Conservation (phyloP, 2,113 vertebrate species). For the Ornithorhynchus anatinus region DNA sequence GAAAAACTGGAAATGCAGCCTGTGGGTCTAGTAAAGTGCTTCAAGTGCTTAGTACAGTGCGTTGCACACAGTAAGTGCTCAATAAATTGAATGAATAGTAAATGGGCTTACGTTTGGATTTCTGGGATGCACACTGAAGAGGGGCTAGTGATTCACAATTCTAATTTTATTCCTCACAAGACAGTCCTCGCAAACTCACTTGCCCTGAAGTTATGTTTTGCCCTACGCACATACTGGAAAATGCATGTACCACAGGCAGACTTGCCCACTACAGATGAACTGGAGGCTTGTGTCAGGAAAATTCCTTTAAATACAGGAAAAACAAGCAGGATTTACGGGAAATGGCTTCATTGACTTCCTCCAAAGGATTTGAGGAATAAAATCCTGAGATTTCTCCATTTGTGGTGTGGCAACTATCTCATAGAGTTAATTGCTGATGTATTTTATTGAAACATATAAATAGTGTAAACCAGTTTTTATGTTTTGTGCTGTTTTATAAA, state of each 20-base stretch:
- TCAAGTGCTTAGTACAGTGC: neutral
- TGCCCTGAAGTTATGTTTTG: too few relatives aligned
- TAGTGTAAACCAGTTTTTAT: neutral
- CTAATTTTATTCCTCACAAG: too few relatives aligned
- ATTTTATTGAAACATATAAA: neutral
- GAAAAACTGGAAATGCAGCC: too few relatives aligned
- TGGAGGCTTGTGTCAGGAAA: neutral
- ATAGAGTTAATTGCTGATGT: neutral
- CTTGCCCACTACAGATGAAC: too few relatives aligned
- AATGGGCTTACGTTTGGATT: too few relatives aligned
- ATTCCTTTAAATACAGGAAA: neutral
- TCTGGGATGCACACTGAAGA: too few relatives aligned
- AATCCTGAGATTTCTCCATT: neutral
- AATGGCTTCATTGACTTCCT: neutral
- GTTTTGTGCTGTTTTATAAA: conserved; percentile 16
- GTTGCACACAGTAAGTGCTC: neutral
- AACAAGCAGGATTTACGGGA: too few relatives aligned
- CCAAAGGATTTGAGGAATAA: neutral
- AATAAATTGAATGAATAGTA: too few relatives aligned
- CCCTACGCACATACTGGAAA: too few relatives aligned
- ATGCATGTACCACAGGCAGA: too few relatives aligned
- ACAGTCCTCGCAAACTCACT: too few relatives aligned
- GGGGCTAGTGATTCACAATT: too few relatives aligned
- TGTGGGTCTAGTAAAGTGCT: neutral
- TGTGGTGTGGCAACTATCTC: neutral